phyloP scores from a whole-genome alignment of 2,797 vertebrate genomes.

The Clarias laeviceps region DNA sequence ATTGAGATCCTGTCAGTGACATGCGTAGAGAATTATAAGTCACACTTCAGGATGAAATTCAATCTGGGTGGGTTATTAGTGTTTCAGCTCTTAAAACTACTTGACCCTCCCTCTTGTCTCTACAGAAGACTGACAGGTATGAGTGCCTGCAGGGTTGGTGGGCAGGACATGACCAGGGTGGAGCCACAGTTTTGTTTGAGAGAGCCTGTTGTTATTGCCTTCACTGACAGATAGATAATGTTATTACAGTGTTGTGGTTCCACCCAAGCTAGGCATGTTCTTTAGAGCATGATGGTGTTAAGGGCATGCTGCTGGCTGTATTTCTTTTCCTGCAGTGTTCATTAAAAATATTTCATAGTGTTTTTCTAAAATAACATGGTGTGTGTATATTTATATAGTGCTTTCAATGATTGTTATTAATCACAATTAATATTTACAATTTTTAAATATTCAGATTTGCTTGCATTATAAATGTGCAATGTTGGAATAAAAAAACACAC shows the following conservation, averaged over 20 bases:
- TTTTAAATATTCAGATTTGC: too few species aligned
- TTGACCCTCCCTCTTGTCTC: constrained; percentile 35
- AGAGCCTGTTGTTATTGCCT: constrained; percentile 33
- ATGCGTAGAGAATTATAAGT: constrained; percentile 24
- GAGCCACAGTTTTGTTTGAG: constrained; percentile 59
- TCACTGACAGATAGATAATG: constrained; percentile 62
- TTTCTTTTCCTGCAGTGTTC: neutral
- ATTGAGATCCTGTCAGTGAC: constrained; percentile 17
- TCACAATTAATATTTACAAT: too few species aligned
- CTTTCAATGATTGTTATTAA: too few species aligned
- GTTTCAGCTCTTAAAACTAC: constrained; percentile 55
- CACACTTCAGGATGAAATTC: constrained; percentile 21
- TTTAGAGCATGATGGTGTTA: neutral
- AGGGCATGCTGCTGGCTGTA: neutral
- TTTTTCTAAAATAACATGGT: neutral
- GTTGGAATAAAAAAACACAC: too few species aligned
- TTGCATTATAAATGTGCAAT: too few species aligned
- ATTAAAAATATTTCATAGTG: neutral
- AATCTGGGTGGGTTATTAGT: constrained; percentile 52
- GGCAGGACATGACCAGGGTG: constrained; percentile 44
- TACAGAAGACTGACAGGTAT: constrained; percentile 64
- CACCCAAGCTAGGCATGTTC: constrained; percentile 43
- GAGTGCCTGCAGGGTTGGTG: constrained; percentile 57
- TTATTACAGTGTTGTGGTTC: constrained; percentile 52
- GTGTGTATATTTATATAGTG: too few species aligned